These are phyloP conservation scores for Electrona antarctica DNA, from an alignment of 2,113 vertebrate genomes.

Conservation along the genomic window DNA sequence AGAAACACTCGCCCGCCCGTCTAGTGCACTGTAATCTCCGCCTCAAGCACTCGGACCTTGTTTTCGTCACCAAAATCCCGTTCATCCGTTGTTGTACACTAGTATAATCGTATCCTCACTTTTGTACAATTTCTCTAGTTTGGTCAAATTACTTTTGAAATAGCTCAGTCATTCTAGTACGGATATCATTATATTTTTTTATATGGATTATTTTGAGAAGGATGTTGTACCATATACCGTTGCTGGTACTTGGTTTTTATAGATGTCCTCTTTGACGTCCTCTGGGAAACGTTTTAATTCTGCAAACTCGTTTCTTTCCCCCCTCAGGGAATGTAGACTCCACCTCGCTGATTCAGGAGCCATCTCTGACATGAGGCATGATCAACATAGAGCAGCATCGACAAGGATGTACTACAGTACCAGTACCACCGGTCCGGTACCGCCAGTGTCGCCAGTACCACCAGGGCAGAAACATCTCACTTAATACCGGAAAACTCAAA, in stretches of 20 bases:
- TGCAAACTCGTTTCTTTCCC: constrained; percentile 19
- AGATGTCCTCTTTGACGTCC: constrained; percentile 7
- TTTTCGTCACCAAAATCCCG: constrained; percentile 2
- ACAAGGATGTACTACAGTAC: constrained; percentile 1
- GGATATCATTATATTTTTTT: constrained; percentile 7
- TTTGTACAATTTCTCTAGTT: neutral
- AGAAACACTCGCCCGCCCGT: neutral
- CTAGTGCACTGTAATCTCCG: constrained; percentile 5
- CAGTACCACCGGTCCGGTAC: neutral
- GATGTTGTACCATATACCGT: constrained; percentile 5
- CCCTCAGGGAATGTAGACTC: constrained; percentile 63
- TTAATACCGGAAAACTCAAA: constrained; percentile 1
- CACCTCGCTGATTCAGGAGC: constrained; percentile 43
- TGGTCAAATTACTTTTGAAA: neutral
- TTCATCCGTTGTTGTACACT: neutral
- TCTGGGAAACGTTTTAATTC: constrained; percentile 41
- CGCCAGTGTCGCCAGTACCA: constrained; percentile 6
- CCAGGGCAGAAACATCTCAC: constrained; percentile 11
- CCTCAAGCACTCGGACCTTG: neutral
- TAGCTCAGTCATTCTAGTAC: constrained; percentile 10
- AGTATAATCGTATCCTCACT: neutral
- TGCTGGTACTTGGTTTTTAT: constrained; percentile 21
- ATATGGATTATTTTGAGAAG: constrained; percentile 21
- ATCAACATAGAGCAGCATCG: constrained; percentile 26
- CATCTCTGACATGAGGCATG: constrained; percentile 26